Evolutionary conservation across 2,888 invertebrate genomes (phyloP).

Genomic region (Torymus texanus): DNA sequence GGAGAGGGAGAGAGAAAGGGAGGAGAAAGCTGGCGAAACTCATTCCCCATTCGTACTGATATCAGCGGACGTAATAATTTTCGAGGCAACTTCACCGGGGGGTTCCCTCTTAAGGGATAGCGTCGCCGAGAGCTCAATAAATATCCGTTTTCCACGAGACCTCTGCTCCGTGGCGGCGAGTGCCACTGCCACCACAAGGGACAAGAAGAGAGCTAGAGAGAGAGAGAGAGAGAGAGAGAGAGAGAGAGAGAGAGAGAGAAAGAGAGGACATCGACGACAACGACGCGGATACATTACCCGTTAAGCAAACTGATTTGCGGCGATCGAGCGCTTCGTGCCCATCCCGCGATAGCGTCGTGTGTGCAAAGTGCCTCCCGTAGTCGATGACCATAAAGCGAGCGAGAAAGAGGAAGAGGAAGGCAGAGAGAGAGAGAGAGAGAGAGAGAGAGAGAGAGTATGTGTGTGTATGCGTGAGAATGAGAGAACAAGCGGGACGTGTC

Average conservation of each 20-base stretch:
- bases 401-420: too few relatives aligned
- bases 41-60: conserved; percentile 47
- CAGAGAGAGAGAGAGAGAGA: too few relatives aligned
- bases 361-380: too few relatives aligned
- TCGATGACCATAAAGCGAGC: too few relatives aligned
- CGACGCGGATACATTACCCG: conserved; percentile 51
- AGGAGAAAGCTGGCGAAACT: not conserved
- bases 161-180: too few relatives aligned
- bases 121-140: conserved; percentile 46
- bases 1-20: too few relatives aligned
- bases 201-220: not conserved
- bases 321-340: conserved; percentile 38
- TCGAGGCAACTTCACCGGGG: conserved; percentile 29
- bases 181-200: not conserved
- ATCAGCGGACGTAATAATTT: conserved; percentile 53
- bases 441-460: too few relatives aligned
- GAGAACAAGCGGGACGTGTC: too few relatives aligned
- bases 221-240: not conserved
- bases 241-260: too few relatives aligned
- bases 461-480: too few relatives aligned
- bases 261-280: conserved; percentile 17
- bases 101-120: conserved; percentile 26
- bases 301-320: conserved; percentile 52
- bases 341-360: conserved; percentile 4
- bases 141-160: conserved; percentile 48